phyloP scores from a whole-genome alignment of 2,888 invertebrate genomes.

The Amphimallon solstitiale region DNA sequence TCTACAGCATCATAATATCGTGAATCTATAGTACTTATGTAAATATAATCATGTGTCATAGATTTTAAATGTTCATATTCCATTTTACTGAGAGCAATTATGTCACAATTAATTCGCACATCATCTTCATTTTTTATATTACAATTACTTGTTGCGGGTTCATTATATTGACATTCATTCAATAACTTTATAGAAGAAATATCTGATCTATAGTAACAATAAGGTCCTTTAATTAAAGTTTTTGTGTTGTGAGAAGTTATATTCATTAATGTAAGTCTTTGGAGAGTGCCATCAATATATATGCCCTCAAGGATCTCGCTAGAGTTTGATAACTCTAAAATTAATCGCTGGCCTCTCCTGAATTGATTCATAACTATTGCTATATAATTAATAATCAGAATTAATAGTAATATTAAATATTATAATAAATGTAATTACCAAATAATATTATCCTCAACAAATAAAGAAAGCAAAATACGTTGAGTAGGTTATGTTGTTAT shows the following conservation, averaged over 20 bases:
- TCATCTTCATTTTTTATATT: background rate
- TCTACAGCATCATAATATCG: conserved; percentile 41
- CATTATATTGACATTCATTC: background rate
- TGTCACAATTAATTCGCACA: background rate
- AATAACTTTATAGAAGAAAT: conserved; percentile 30
- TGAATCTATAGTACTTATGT: conserved; percentile 41
- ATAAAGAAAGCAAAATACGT: too few species aligned
- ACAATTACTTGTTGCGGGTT: background rate
- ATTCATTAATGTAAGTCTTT: conserved; percentile 32
- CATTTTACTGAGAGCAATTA: conserved; percentile 29
- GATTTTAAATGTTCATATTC: conserved; percentile 43
- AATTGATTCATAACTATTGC: conserved; percentile 28
- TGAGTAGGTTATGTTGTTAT: too few species aligned
- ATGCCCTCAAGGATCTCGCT: conserved; percentile 35
- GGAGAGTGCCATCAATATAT: conserved; percentile 22
- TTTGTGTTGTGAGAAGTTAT: conserved; percentile 15
- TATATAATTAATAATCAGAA: too few species aligned
- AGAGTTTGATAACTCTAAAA: conserved; percentile 28
- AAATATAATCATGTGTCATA: conserved; percentile 41
- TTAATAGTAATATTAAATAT: too few species aligned
- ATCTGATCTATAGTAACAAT: conserved; percentile 35
- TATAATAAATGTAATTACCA: too few species aligned
- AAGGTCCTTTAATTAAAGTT: conserved; percentile 13
- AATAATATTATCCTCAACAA: too few species aligned
- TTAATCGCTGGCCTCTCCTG: conserved; percentile 27